phyloP scores from a whole-genome alignment of 2,113 vertebrate species.

The Poicephalus gulielmi region DNA sequence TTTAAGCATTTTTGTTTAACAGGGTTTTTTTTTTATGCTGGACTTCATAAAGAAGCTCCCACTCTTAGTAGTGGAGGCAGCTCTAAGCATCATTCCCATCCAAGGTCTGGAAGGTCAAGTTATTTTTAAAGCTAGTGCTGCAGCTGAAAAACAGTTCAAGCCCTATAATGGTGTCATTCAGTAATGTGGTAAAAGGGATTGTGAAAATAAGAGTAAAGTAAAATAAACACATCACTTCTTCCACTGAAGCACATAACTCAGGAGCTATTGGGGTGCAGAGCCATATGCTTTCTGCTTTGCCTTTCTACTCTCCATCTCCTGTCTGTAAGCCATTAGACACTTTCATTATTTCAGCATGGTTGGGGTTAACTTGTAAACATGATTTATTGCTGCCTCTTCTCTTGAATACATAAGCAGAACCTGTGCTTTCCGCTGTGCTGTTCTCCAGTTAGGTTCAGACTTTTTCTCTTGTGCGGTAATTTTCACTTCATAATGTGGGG shows the following conservation, averaged over 20 bases:
- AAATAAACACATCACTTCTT: not conserved
- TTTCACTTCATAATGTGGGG: not conserved
- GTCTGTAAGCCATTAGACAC: not conserved
- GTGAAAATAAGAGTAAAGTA: not conserved
- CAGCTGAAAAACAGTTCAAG: not conserved
- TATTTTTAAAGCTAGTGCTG: not conserved
- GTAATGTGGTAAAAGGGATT: not conserved
- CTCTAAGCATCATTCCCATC: not conserved
- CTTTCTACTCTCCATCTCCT: not conserved
- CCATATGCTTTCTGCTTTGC: not conserved
- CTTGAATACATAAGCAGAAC: not conserved
- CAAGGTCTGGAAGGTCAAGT: not conserved
- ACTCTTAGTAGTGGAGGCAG: not conserved
- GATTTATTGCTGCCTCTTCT: not conserved
- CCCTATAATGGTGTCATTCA: not conserved
- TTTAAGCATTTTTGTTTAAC: not conserved
- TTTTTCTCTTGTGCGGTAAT: not conserved
- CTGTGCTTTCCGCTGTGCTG: not conserved
- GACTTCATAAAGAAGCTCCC: not conserved
- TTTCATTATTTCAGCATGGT: conserved; percentile 11
- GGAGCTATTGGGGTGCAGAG: not conserved
- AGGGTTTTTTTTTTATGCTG: not conserved
- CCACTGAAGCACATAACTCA: not conserved
- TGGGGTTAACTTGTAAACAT: not conserved
- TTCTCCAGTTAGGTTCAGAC: not conserved